Evolutionary conservation across 2,888 invertebrate species (phyloP).

Genomic region (Leptopilina drosophilae): DNA sequence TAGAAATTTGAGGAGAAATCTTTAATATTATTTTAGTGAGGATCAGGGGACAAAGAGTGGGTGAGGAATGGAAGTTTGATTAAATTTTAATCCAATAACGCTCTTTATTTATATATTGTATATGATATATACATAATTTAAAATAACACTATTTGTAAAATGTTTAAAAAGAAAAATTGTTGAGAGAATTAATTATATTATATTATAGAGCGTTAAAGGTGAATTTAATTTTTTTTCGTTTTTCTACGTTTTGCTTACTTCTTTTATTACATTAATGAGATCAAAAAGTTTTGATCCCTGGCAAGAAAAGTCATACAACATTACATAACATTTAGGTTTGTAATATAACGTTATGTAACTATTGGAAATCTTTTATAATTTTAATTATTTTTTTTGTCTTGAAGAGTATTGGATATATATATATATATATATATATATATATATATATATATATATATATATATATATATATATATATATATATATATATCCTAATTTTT

Average conservation of each 20-base stretch:
- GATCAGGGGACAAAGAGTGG: neutral
- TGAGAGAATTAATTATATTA: conserved; percentile 3
- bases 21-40: neutral
- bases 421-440: conserved; percentile 10
- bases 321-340: conserved; percentile 32
- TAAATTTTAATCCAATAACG: conserved; percentile 30
- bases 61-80: conserved; percentile 12
- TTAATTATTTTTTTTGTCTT: neutral
- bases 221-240: too few relatives aligned
- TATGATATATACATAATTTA: neutral
- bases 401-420: neutral
- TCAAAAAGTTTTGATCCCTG: neutral
- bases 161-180: neutral
- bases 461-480: conserved; percentile 2
- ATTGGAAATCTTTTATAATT: neutral
- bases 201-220: conserved; percentile 32
- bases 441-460: conserved; percentile 14
- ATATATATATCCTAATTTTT: conserved; percentile 7
- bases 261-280: neutral
- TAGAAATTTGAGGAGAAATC: conserved; percentile 5
- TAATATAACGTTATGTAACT: conserved; percentile 40
- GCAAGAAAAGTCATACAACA: conserved; percentile 31
- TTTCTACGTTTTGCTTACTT: neutral
- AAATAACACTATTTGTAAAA: neutral
- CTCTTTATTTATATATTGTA: conserved; percentile 1